These are phyloP conservation scores for Rhingia rostrata DNA, from an alignment of 2,888 invertebrate species.

Conservation along the genomic window DNA sequence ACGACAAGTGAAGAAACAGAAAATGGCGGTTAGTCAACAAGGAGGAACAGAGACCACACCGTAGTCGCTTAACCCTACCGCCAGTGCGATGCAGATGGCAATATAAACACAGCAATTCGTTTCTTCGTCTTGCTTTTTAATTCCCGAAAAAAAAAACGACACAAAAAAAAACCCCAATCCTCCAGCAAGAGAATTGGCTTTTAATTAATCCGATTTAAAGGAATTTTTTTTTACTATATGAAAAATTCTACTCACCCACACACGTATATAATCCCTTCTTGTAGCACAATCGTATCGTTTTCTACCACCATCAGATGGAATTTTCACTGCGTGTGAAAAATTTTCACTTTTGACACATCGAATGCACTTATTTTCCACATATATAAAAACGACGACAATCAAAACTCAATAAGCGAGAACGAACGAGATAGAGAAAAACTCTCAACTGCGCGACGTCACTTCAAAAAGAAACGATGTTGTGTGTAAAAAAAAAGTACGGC, in stretches of 20 bases:
- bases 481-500: constrained; percentile 46
- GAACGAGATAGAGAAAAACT: constrained; percentile 43
- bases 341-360: constrained; percentile 73
- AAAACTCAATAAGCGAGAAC: constrained; percentile 28
- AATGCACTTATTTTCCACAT: constrained; percentile 56
- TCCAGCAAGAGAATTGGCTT: constrained; percentile 27
- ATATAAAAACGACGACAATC: constrained; percentile 21
- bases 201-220: constrained; percentile 45
- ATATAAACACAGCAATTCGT: constrained; percentile 66
- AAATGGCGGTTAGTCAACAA: constrained; percentile 73
- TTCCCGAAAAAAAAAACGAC: constrained; percentile 10
- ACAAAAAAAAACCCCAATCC: constrained; percentile 21
- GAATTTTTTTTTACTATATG: constrained; percentile 12
- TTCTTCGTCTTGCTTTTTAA: constrained; percentile 22
- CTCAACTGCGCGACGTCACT: constrained; percentile 49
- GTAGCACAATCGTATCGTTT: constrained; percentile 45
- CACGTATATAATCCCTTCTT: not conserved
- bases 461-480: constrained; percentile 33
- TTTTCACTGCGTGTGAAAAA: constrained; percentile 72
- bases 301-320: constrained; percentile 36
- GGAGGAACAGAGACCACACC: constrained; percentile 49
- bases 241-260: constrained; percentile 53
- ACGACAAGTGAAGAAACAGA: constrained; percentile 73
- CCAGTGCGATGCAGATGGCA: constrained; percentile 46
- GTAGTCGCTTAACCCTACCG: not conserved